phyloP scores from a whole-genome alignment of 2,113 vertebrate species.

The Plecturocebus donacophilus region DNA sequence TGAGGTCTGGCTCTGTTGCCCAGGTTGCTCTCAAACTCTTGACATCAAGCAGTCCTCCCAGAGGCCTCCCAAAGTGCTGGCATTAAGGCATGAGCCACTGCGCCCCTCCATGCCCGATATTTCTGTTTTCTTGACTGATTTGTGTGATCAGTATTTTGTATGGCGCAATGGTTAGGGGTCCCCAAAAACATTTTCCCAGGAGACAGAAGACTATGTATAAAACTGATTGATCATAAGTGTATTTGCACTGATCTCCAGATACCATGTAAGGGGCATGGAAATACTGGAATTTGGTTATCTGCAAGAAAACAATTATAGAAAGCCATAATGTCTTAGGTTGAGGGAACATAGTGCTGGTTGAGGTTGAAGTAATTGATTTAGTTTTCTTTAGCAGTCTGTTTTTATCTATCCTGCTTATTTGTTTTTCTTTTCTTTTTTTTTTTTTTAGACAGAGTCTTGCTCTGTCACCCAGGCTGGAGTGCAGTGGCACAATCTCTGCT shows the following conservation, averaged over 20 bases:
- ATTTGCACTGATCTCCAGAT: slow-evolving; percentile 63
- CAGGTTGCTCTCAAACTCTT: no score
- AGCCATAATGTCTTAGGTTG: slow-evolving; percentile 49
- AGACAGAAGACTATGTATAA: slow-evolving; percentile 75
- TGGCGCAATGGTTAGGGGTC: slow-evolving; percentile 76
- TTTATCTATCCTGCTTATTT: not conserved
- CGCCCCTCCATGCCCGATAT: not conserved
- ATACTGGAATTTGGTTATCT: slow-evolving; percentile 68
- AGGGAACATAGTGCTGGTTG: slow-evolving; percentile 30
- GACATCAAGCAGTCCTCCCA: no score
- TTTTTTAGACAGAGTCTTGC: no score
- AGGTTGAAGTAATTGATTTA: slow-evolving; percentile 70
- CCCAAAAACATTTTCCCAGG: slow-evolving; percentile 76
- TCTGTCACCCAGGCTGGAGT: no score
- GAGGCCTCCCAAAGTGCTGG: no score
- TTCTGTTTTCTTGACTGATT: slow-evolving; percentile 77
- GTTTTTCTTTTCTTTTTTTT: no score
- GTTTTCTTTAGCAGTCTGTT: slow-evolving; percentile 72
- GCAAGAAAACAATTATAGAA: slow-evolving; percentile 66
- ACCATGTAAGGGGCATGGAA: slow-evolving; percentile 72
- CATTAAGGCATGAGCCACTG: no score
- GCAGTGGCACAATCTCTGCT: no score
- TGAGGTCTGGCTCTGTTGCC: no score
- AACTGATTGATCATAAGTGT: slow-evolving; percentile 66
- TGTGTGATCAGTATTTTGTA: slow-evolving; percentile 78